phyloP scores from a whole-genome alignment of 2,113 vertebrate species.

The Melanerpes aurifrons region DNA sequence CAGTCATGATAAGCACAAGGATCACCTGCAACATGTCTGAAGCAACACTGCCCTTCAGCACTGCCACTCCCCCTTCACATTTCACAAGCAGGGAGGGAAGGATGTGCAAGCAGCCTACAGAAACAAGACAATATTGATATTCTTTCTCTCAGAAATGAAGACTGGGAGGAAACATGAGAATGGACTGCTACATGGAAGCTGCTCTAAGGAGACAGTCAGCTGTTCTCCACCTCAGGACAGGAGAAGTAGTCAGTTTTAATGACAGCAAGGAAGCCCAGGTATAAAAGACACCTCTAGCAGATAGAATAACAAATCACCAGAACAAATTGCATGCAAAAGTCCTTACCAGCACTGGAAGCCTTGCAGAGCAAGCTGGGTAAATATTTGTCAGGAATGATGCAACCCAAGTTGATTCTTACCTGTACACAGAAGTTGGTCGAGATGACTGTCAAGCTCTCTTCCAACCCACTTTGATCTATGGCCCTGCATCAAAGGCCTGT shows the following conservation, averaged over 20 bases:
- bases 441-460: background rate
- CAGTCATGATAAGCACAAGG: background rate
- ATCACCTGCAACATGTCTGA: background rate
- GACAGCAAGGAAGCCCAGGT: background rate
- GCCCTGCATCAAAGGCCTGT: background rate
- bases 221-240: background rate
- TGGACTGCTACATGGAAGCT: background rate
- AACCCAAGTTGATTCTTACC: slow-evolving; percentile 1
- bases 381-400: slow-evolving; percentile 5
- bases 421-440: background rate
- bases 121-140: background rate
- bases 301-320: background rate
- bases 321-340: background rate
- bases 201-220: background rate
- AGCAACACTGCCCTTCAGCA: background rate
- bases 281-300: background rate
- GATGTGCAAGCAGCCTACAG: background rate
- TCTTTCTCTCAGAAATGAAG: background rate
- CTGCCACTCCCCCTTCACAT: background rate
- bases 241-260: background rate
- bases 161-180: background rate
- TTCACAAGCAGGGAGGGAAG: background rate
- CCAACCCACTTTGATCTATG: background rate
- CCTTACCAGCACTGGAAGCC: background rate
- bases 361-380: background rate